Base-by-base conservation (phyloP, 1,140 invertebrate species). In the Carcinoscorpius rotundicauda region DNA sequence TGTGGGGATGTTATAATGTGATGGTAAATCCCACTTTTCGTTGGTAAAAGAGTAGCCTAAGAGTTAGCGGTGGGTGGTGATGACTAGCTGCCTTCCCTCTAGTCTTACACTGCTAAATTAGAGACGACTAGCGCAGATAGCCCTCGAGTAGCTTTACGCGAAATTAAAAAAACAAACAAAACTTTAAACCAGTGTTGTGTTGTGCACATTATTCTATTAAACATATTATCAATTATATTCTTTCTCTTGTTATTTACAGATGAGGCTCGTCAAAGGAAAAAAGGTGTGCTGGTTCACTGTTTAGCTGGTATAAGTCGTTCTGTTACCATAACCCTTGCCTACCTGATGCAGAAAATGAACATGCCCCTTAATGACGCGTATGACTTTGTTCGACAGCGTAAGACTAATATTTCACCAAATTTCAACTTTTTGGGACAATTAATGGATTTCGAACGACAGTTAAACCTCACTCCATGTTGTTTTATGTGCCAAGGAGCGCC, bases 401-500 rank as follows among this genome's bases (percentile, higher is more conserved):
- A 93, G 60, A 83, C 86, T 51, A 96, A 96, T 75, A 96, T 98
- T 71, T 93, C 91, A 61, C 93, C 93, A 1, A 98, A 98, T 81
- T 97, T 98, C 78, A 91, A 96, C 79, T 97, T 98, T 76, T 95
- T 98, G 93, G 86, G 93, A 52, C 93, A 97, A 76, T 80, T 98
- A 70, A 83, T 91, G 74, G 89, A 88, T 72, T 96, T 93, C 77
- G 92, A 97, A 78, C 80, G 83, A 11, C 75, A 11, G 51, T 59
- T 67, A 11, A 61, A 62, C 55, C 51, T 67, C 29, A 60, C 58
- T 11, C 66, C 66, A 9, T 56, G 52, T 9, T 50, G 63, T 29
- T 29, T 29, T 29, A 29, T 29, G 29, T 29, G 29, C 29, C 29
- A 29, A 29, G 29, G 29, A 29, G 29, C 29, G 29, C 29, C 29